A percentile compares a stretch with the other conserved stretches of the same genome.
Evolutionary conservation across 2,888 invertebrate genomes (phyloP).

Genomic region (Acleris literana): DNA sequence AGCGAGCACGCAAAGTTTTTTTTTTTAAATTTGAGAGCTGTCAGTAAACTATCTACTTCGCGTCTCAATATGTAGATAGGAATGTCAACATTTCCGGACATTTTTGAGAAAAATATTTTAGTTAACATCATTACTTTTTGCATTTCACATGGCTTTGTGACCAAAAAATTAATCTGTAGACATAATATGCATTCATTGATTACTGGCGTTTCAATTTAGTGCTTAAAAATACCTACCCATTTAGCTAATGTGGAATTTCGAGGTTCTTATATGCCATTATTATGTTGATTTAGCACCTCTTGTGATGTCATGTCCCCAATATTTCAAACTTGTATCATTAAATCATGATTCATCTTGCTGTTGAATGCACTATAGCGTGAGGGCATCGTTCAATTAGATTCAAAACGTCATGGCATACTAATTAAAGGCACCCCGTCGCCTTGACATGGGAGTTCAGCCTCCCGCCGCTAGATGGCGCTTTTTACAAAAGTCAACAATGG

Average conservation of each 20-base stretch:
- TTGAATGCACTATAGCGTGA: conserved; percentile 13
- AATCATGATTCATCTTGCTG: not conserved
- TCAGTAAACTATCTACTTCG: too few relatives aligned
- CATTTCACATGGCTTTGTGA: not conserved
- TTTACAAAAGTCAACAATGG: conserved; percentile 46
- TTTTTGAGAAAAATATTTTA: too few relatives aligned
- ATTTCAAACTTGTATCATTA: not conserved
- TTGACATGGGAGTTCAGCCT: conserved; percentile 44
- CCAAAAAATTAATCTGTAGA: too few relatives aligned
- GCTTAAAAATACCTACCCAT: too few relatives aligned
- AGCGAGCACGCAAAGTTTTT: too few relatives aligned
- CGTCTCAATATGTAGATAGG: too few relatives aligned
- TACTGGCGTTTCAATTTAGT: too few relatives aligned
- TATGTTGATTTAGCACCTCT: not conserved
- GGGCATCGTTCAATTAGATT: not conserved
- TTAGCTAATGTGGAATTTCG: too few relatives aligned
- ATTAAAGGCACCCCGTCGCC: conserved; percentile 29
- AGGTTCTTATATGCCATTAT: too few relatives aligned
- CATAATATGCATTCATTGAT: too few relatives aligned
- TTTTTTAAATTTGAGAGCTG: too few relatives aligned
- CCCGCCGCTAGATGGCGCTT: conserved; percentile 44
- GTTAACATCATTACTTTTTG: not conserved
- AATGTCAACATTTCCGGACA: too few relatives aligned
- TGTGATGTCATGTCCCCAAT: not conserved
- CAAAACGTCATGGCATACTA: conserved; percentile 3